Evolutionary conservation across 2,888 invertebrate genomes (phyloP).

Genomic region (Lepidocyrtoides sp.): DNA sequence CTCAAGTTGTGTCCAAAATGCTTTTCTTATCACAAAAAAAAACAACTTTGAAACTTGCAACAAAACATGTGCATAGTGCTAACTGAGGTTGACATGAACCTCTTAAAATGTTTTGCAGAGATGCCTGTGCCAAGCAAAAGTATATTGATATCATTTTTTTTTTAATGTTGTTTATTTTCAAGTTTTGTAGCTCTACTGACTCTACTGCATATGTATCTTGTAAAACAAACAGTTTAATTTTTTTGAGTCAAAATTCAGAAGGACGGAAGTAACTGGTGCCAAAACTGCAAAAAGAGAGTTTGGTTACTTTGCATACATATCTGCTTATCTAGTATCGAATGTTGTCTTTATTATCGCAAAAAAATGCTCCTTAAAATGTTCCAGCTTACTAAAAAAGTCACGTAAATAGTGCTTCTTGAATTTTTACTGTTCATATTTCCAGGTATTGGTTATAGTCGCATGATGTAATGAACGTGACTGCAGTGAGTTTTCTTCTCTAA

Average conservation of each 20-base stretch:
- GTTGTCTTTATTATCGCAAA: conserved; percentile 7
- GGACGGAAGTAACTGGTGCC: conserved; percentile 57
- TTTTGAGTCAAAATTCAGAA: neutral
- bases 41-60: conserved; percentile 2
- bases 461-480: conserved; percentile 24
- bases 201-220: too few relatives aligned
- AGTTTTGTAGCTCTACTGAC: neutral
- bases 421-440: conserved; percentile 20
- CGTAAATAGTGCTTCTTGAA: neutral
- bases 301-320: neutral
- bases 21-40: conserved; percentile 3
- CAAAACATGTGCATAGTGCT: neutral
- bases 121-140: neutral
- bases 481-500: conserved; percentile 14
- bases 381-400: neutral
- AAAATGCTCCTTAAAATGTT: neutral
- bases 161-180: neutral
- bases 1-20: neutral
- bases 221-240: conserved; percentile 4
- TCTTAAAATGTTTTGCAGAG: neutral
- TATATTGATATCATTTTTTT: neutral
- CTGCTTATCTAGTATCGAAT: neutral
- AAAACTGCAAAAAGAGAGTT: conserved; percentile 37
- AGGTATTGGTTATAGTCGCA: neutral
- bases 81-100: conserved; percentile 17